Evolutionary conservation across 2,888 invertebrate genomes (phyloP).

Genomic region (Biston stratarius): DNA sequence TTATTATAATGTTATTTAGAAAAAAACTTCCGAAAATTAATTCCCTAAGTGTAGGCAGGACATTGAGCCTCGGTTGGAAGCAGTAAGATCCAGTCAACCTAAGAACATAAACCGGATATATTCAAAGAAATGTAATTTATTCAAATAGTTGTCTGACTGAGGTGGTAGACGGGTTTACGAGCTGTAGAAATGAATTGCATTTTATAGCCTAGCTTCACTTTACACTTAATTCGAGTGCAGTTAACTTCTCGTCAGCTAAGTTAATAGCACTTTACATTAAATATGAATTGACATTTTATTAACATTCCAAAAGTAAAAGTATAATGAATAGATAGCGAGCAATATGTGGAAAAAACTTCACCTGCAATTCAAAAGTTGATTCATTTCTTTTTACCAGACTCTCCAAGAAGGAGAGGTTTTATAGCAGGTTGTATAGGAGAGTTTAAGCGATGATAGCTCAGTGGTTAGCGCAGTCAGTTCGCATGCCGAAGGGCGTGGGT

Average conservation of each 20-base stretch:
- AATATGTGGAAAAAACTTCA: background rate
- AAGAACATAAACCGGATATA: conserved; percentile 4
- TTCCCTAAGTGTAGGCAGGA: too few species aligned
- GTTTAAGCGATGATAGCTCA: too few species aligned
- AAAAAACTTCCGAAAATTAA: too few species aligned
- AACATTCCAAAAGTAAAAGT: background rate
- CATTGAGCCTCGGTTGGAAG: too few species aligned
- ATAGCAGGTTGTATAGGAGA: too few species aligned
- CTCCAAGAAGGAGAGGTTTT: too few species aligned
- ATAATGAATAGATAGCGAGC: background rate
- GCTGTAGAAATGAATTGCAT: conserved; percentile 47
- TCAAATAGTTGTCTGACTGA: conserved; percentile 20
- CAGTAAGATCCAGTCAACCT: background rate
- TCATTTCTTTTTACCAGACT: background rate
- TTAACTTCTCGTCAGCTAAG: conserved; percentile 9
- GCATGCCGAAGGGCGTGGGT: too few species aligned
- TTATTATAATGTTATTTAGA: too few species aligned
- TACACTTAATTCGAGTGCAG: conserved; percentile 15
- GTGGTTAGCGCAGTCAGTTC: too few species aligned
- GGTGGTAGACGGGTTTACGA: conserved; percentile 47
- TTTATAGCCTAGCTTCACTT: conserved; percentile 43
- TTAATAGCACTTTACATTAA: background rate
- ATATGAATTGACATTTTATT: background rate
- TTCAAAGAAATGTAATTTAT: conserved; percentile 21
- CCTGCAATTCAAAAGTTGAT: background rate